Evolutionary conservation across 1,140 invertebrate species (phyloP).

Genomic region (Apis cerana): DNA sequence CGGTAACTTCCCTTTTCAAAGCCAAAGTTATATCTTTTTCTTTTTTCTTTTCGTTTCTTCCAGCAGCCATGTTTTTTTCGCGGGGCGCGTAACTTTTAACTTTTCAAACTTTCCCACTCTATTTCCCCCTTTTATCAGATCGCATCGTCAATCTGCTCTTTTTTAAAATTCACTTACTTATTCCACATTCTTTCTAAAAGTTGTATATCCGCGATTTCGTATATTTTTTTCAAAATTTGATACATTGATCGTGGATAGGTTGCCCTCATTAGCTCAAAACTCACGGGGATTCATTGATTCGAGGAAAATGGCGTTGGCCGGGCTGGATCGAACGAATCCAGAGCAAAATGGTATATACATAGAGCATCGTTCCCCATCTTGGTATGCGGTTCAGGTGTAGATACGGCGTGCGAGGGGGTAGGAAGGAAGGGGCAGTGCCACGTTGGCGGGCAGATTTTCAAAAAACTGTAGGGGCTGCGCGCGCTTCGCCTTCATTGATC

Average conservation of each 20-base stretch:
- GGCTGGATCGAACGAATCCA: conserved; percentile 57
- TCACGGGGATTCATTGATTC: conserved; percentile 19
- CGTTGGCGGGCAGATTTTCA: conserved; percentile 77
- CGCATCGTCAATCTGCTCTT: fast-evolving
- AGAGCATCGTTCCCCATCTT: conserved; percentile 65
- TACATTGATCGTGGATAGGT: too few relatives aligned
- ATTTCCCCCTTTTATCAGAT: background rate
- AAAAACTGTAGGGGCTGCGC: conserved; percentile 76
- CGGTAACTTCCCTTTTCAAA: conserved; percentile 27
- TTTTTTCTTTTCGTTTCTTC: conserved; percentile 39
- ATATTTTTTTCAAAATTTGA: background rate
- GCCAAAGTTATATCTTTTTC: background rate
- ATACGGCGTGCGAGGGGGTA: conserved; percentile 51
- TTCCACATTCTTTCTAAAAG: background rate
- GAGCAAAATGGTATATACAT: conserved; percentile 60
- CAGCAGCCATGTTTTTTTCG: conserved; percentile 42
- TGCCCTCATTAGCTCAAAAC: too few relatives aligned
- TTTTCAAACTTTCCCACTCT: background rate
- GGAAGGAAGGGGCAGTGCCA: conserved; percentile 58
- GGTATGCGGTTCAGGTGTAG: conserved; percentile 68
- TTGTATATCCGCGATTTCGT: background rate
- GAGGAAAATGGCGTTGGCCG: conserved; percentile 49
- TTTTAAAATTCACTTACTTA: background rate
- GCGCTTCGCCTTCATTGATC: conserved; percentile 79
- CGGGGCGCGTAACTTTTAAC: conserved; percentile 19